Evolutionary conservation across 2,113 vertebrate genomes (phyloP).

Genomic region (Rhabdornis inornatus): DNA sequence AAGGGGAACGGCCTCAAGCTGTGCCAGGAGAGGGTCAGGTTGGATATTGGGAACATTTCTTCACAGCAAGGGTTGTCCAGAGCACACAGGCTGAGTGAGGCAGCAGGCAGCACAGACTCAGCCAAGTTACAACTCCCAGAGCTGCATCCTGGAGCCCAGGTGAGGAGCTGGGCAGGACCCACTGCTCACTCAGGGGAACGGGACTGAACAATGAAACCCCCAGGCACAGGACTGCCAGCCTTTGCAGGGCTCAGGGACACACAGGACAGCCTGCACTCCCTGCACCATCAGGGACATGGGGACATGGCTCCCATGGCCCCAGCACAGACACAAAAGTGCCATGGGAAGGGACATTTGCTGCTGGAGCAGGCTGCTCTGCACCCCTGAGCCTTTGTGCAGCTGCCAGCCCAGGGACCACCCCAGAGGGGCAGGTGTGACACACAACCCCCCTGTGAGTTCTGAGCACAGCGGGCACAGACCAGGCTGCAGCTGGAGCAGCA

Average conservation of each 20-base stretch:
- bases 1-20: not conserved
- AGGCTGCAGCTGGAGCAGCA: not conserved
- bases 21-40: not conserved
- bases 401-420: not conserved
- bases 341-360: not conserved
- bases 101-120: not conserved
- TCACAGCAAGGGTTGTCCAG: not conserved
- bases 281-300: fast-evolving
- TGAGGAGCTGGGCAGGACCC: fast-evolving
- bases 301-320: not conserved
- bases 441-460: not conserved
- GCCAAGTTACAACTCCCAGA: fast-evolving
- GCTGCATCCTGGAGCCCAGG: fast-evolving
- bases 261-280: not conserved
- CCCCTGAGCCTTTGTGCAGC: not conserved
- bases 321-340: fast-evolving
- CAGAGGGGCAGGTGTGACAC: not conserved
- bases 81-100: not conserved
- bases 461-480: not conserved
- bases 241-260: not conserved
- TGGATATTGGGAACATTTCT: not conserved
- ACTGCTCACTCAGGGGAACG: fast-evolving
- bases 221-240: fast-evolving
- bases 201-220: fast-evolving
- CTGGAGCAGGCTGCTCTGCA: not conserved